phyloP scores from a whole-genome alignment of 2,888 invertebrate genomes.

The Netelia melanura region DNA sequence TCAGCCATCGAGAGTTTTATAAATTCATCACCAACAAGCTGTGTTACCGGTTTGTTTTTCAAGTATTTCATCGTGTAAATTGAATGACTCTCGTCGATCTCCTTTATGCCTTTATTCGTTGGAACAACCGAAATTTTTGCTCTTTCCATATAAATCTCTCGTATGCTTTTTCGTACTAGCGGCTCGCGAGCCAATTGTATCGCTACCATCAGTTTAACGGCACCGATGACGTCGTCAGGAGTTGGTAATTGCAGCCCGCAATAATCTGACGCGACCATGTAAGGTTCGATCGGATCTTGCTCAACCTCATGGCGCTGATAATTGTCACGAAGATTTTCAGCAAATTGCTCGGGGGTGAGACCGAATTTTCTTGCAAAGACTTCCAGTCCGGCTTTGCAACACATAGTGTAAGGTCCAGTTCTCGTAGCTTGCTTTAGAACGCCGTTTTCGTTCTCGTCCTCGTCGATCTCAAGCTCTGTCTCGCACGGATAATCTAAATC shows the following conservation, averaged over 20 bases:
- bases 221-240: conserved; percentile 93
- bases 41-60: conserved; percentile 94
- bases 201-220: conserved; percentile 96
- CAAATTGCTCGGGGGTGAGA: conserved; percentile 95
- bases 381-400: conserved; percentile 92
- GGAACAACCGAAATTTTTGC: conserved; percentile 92
- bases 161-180: conserved; percentile 91
- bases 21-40: conserved; percentile 94
- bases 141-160: conserved; percentile 94
- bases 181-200: conserved; percentile 96
- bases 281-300: conserved; percentile 92
- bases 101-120: conserved; percentile 95
- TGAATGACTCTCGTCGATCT: conserved; percentile 96
- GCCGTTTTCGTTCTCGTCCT: conserved; percentile 85
- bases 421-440: conserved; percentile 93
- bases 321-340: conserved; percentile 96
- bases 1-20: conserved; percentile 92
- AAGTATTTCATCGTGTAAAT: conserved; percentile 94
- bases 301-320: conserved; percentile 97
- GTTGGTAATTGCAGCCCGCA: conserved; percentile 79
- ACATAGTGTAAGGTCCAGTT: conserved; percentile 94
- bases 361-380: conserved; percentile 95
- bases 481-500: conserved; percentile 87
- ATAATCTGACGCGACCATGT: conserved; percentile 92
- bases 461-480: conserved; percentile 86